Conservation (phyloP, 2,888 invertebrate species). For the Tenthredo livida region DNA sequence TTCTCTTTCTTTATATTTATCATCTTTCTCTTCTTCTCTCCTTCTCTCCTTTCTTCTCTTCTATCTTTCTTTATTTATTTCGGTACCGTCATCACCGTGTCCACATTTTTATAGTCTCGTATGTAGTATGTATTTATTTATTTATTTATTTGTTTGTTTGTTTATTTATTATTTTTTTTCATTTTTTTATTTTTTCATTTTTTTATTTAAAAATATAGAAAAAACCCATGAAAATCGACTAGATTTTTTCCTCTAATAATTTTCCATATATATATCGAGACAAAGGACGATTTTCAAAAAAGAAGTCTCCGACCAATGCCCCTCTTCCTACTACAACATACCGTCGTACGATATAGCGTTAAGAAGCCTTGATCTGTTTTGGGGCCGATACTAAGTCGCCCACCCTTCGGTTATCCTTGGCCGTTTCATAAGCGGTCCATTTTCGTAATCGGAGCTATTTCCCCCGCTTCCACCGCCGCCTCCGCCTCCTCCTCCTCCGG, state of each 20-base stretch:
- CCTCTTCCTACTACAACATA: conserved; percentile 36
- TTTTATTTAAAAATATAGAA: not conserved
- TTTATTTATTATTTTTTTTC: no score
- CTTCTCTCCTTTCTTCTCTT: not conserved
- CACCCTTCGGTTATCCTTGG: conserved; percentile 94
- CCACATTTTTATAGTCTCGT: not conserved
- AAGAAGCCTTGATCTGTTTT: not conserved
- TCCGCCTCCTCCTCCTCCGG: conserved; percentile 77
- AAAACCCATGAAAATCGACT: conserved; percentile 55
- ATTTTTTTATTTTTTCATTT: conserved; percentile 3
- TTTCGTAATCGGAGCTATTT: conserved; percentile 82
- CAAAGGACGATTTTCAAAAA: not conserved
- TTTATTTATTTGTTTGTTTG: not conserved
- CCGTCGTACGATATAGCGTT: conserved; percentile 2
- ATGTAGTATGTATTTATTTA: no score
- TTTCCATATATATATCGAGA: not conserved
- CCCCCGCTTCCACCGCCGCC: conserved; percentile 69
- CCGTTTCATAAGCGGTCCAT: conserved; percentile 87
- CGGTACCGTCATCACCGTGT: conserved; percentile 36
- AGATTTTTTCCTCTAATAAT: conserved; percentile 55
- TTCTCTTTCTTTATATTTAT: not conserved
- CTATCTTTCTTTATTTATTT: not conserved
- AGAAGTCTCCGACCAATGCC: not conserved
- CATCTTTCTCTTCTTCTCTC: not conserved
- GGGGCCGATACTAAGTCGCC: conserved; percentile 87